These are phyloP conservation scores for Corella eumyota DNA, from an alignment of 23 tunicate species.

Conservation along the genomic window DNA sequence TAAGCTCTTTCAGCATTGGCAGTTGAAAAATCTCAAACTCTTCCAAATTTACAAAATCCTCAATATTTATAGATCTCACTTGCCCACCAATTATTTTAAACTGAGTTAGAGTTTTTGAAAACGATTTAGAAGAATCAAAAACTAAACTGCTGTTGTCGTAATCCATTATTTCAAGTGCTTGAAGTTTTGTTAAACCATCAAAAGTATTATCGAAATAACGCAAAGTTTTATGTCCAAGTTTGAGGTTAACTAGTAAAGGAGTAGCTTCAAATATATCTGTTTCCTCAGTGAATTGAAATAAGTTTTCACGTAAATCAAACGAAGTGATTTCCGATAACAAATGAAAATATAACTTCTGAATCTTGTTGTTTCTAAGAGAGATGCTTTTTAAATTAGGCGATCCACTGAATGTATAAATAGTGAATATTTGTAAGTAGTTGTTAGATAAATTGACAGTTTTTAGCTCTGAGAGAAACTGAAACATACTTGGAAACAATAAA, in stretches of 20 bases:
- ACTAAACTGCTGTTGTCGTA: neutral
- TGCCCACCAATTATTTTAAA: neutral
- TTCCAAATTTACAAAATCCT: neutral
- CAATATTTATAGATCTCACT: neutral
- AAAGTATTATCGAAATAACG: neutral
- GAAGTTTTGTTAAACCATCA: neutral
- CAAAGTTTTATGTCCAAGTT: slow-evolving; percentile 7
- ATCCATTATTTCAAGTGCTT: neutral
- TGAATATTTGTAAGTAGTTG: neutral
- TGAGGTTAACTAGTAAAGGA: neutral
- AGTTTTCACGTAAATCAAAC: slow-evolving; percentile 6
- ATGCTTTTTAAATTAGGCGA: neutral
- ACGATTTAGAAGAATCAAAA: neutral
- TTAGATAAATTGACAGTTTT: neutral
- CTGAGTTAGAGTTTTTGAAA: neutral
- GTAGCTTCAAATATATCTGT: neutral
- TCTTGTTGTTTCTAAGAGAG: slow-evolving; percentile 6
- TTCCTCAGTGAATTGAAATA: neutral
- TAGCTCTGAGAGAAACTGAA: neutral
- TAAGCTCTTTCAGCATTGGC: neutral
- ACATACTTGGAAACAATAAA: no score
- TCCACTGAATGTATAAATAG: neutral
- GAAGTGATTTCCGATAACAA: neutral
- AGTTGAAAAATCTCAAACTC: neutral
- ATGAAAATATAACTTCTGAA: neutral